Evolutionary conservation across 1,140 invertebrate species (phyloP), one percentile per base, ranked within the genome.

Genomic region (Hydropsyche tenuis): DNA sequence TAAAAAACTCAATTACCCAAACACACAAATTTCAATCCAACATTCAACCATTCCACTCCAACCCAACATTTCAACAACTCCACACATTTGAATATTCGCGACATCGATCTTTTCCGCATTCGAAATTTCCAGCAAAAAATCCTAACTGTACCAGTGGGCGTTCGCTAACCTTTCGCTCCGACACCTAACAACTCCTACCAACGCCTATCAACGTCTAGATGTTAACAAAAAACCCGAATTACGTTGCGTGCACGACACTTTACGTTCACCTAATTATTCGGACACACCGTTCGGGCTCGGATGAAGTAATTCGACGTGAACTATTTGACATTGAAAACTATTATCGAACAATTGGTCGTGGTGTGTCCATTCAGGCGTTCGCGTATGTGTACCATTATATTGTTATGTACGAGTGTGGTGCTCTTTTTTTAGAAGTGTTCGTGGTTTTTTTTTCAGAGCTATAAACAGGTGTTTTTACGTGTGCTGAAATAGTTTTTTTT

Each of bases 281-380:
- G 30, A 37, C 30, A 60, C 56, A 27, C 23, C 56, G 22, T 60
- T 60, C 56, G 56, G n/a, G 30, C 9, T 37, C 23, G 30, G 27
- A 65, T 65, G 63, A 65, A 65, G 63, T 65, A 65, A 65, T 65
- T 42, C 23, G n/a, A 22, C 30, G 30, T 45, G 63, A 43, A 65
- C 63, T 65, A 43, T 65, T 42, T 65, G 63, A 65, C 63, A 65
- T 65, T 65, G 63, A 65, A 65, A 43, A 45, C 63, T 45, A 65
- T 65, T 65, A 65, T 65, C 63, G 30, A 65, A 45, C 63, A 65
- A 65, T 65, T 65, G 63, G 42, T 43, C 12, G 25, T 63, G 30
- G 23, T n/a, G n/a, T n/a, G n/a, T 63, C 30, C 37, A 65, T 65
- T 45, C 63, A 65, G 16, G 9, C 30, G 30, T 22, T 63, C 18